phyloP scores from a whole-genome alignment of 2,888 invertebrate species.

The Incurvaria masculella region DNA sequence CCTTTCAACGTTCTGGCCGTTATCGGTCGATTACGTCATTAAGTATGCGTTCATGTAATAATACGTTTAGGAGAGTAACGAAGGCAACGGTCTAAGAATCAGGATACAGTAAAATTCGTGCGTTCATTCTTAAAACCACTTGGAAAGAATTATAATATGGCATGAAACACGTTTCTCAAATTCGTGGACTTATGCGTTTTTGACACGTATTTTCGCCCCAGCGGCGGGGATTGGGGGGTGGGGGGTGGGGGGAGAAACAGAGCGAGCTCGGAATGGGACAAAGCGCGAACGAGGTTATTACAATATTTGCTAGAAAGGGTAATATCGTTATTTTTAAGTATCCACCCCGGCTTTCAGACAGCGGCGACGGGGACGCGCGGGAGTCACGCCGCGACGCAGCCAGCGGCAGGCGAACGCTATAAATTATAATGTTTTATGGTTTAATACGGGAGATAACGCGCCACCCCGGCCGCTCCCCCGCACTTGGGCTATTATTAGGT shows the following conservation, averaged over 20 bases:
- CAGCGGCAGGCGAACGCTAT: constrained; percentile 36
- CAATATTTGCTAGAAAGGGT: constrained; percentile 47
- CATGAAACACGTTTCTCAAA: too few relatives aligned
- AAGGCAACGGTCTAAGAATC: too few relatives aligned
- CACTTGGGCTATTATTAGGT: not conserved
- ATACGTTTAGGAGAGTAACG: too few relatives aligned
- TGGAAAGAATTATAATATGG: too few relatives aligned
- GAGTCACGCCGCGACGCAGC: constrained; percentile 29
- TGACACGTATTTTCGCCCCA: too few relatives aligned
- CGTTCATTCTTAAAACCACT: too few relatives aligned
- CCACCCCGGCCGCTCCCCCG: constrained; percentile 16
- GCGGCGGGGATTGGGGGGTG: not conserved
- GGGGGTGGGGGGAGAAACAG: not conserved
- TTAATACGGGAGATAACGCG: constrained; percentile 56
- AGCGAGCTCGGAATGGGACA: constrained; percentile 10
- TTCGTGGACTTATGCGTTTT: too few relatives aligned
- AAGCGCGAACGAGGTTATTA: constrained; percentile 33
- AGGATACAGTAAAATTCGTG: too few relatives aligned
- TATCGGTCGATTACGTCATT: too few relatives aligned
- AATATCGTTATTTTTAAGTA: constrained; percentile 56
- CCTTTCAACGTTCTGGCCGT: too few relatives aligned
- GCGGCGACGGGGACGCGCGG: constrained; percentile 2
- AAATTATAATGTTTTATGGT: constrained; percentile 58
- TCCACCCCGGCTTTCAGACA: constrained; percentile 25
- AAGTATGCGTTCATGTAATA: too few relatives aligned